Conservation (phyloP, 2,113 vertebrate species). For the Agelaius tricolor region DNA sequence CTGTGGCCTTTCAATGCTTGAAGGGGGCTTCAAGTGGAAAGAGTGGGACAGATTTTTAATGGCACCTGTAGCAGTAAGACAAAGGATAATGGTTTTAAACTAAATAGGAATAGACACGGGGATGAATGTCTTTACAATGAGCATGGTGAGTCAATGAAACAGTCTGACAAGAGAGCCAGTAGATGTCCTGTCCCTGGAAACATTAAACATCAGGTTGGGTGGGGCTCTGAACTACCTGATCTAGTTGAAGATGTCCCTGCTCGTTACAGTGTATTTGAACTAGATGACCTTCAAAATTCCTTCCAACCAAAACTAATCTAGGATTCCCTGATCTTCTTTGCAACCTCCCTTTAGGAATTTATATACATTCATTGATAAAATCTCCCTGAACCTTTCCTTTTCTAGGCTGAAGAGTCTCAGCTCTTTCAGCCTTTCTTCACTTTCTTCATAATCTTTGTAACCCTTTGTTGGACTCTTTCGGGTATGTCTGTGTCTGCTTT, state of each 20-base stretch:
- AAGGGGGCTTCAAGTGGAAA: neutral
- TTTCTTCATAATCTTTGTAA: neutral
- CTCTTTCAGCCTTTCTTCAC: neutral
- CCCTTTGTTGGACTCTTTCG: neutral
- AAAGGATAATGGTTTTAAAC: neutral
- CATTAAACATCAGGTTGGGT: accelerated
- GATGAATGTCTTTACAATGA: neutral
- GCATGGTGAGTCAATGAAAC: neutral
- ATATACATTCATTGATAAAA: neutral
- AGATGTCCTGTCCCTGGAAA: neutral
- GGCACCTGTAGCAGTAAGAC: accelerated
- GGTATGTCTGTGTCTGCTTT: neutral
- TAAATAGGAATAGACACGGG: neutral
- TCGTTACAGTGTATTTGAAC: accelerated
- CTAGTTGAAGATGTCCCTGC: neutral
- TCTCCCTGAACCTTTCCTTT: neutral
- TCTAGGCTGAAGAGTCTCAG: neutral
- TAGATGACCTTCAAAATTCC: neutral
- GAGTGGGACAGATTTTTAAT: neutral
- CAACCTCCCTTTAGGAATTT: neutral
- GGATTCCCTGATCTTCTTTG: neutral
- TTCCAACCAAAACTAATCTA: neutral
- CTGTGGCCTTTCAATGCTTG: neutral
- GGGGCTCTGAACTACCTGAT: neutral
- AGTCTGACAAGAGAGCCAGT: neutral